Conservation (phyloP, 92 coral and sea anemone species). For the Bergia sp. region DNA sequence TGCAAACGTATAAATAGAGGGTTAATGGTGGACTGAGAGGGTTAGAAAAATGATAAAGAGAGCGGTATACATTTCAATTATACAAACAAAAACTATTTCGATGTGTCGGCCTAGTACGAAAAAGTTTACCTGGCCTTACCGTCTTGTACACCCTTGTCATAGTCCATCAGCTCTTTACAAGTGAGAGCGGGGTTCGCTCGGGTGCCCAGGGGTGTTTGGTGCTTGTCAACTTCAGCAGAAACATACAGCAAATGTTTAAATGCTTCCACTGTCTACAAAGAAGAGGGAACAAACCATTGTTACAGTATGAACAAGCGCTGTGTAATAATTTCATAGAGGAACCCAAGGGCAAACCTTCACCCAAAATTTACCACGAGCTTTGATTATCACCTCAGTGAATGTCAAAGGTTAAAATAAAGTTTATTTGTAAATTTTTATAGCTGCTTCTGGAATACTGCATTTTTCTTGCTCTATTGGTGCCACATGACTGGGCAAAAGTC, state of each 20-base stretch:
- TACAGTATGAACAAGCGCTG: not conserved
- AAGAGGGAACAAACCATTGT: not conserved
- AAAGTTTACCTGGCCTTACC: conserved; percentile 77
- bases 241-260: conserved; percentile 70
- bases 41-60: not conserved
- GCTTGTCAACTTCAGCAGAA: conserved; percentile 70
- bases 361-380: not conserved
- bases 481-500: too few species aligned
- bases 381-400: too few species aligned
- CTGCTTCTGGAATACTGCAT: too few species aligned
- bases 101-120: conserved; percentile 14
- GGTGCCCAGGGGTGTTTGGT: conserved; percentile 80
- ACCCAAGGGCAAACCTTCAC: not conserved
- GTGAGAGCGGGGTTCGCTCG: conserved; percentile 92
- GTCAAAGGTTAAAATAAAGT: too few species aligned
- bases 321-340: not conserved
- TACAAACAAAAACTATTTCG: conserved; percentile 5
- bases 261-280: conserved; percentile 59
- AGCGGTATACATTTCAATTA: too few species aligned
- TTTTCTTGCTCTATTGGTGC: too few species aligned
- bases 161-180: conserved; percentile 85
- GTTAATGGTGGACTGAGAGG: not conserved
- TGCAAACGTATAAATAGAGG: not conserved
- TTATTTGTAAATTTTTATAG: too few species aligned
- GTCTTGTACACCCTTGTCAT: conserved; percentile 77